phyloP scores from a whole-genome alignment of 2,797 vertebrate genomes.

The Tangara arthus region DNA sequence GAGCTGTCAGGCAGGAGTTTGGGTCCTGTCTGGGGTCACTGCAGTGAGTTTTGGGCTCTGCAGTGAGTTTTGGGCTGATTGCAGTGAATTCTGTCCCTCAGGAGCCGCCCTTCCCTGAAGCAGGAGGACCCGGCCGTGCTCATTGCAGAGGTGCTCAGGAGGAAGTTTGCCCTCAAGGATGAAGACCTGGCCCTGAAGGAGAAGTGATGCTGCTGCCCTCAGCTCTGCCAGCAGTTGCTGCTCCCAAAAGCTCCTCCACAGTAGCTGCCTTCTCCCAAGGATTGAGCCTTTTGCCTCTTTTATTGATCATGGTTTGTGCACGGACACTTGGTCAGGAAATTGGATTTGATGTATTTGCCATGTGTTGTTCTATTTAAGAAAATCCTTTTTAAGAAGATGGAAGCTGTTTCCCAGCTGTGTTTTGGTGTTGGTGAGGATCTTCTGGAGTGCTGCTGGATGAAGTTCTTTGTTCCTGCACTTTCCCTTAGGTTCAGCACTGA shows the following conservation, averaged over 20 bases:
- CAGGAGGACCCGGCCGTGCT: conserved; percentile 91
- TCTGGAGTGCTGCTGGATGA: conserved; percentile 5
- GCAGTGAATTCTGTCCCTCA: not conserved
- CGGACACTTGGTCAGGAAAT: not conserved
- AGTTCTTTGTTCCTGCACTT: not conserved
- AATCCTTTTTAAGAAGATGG: conserved; percentile 47
- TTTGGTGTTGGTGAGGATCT: conserved; percentile 37
- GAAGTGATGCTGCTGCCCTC: conserved; percentile 61
- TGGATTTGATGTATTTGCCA: conserved; percentile 25
- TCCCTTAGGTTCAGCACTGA: not conserved
- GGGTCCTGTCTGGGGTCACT: too few relatives aligned
- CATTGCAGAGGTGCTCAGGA: conserved; percentile 92
- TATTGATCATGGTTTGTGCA: conserved; percentile 11
- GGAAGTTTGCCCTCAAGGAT: conserved; percentile 93
- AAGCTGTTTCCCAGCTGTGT: conserved; percentile 6
- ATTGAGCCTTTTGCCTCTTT: conserved; percentile 47
- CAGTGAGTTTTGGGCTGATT: too few relatives aligned
- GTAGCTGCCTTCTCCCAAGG: conserved; percentile 73
- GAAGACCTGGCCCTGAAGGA: conserved; percentile 81
- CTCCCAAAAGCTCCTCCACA: conserved; percentile 60
- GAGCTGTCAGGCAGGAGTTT: too few relatives aligned
- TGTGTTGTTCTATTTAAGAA: conserved; percentile 20
- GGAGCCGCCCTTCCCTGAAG: conserved; percentile 85
- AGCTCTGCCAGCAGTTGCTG: conserved; percentile 52
- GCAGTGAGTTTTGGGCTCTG: too few relatives aligned